Base-by-base conservation (phyloP, 2,113 vertebrate species). In the Xenopus laevis region DNA sequence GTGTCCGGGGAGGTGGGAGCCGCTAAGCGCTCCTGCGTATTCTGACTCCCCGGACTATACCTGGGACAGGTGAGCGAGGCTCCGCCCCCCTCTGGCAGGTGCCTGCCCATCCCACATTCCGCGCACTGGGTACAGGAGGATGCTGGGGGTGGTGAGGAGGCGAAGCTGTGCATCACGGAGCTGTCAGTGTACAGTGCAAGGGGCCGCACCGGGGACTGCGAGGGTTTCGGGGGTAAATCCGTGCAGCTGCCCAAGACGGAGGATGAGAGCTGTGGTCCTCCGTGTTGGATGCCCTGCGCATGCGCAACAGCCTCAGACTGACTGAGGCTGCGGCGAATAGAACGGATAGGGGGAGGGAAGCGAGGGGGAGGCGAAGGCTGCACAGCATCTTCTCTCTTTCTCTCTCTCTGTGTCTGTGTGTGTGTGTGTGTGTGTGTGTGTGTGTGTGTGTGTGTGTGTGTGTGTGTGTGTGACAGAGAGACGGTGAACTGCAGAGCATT, bases 11-110 rank as follows among this genome's bases (percentile, higher is more conserved):
- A 50, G 50, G 33, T 33, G 71, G 65, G 71, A 10, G 71, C 18
- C 20, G 58, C 18, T 10, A 18, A 27, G 3, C 3, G 50, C 47
- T 55, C 72, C 53, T 40, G 63, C 10, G 40, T 65, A 7, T 4
- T 10, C 40, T 53, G 52, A 45, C 30, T 20, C 44, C 59, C 55
- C 55, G 65, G 72, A 30, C 64, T 68, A 27, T 68, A 75, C 73
- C 73, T 75, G 65, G 21, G 57, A 55, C 73, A 75, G 73, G 73
- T 75, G 46, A 75, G 65, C 13, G 73, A 18, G 30, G 65, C 73
- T 58, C 73, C 73, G 73, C 73, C 73, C 73, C 50, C 73, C 65
- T 75, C 73, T 55, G 61, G 65, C 73, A 75, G 73, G 73, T 68
- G 73, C 58, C 73, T 15, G 58, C 73, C 73, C 73, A 74, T 55